Conservation (phyloP, 1,140 invertebrate species). For the Eumeta japonica region DNA sequence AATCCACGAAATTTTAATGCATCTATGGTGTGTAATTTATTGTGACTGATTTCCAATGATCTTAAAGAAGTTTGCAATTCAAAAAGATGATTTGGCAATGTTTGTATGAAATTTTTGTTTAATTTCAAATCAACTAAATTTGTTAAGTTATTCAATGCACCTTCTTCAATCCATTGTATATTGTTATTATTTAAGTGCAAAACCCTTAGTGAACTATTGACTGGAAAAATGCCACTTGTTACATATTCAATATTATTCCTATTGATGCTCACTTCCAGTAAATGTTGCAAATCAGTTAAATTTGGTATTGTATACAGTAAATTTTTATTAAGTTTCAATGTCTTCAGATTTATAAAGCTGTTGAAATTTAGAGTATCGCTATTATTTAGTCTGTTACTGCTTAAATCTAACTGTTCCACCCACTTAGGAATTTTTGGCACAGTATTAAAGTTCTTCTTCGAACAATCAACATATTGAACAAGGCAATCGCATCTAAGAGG, state of each 20-base stretch:
- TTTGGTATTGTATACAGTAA: conserved; percentile 48
- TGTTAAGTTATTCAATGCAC: conserved; percentile 71
- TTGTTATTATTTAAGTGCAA: conserved; percentile 73
- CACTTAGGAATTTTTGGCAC: conserved; percentile 63
- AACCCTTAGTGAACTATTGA: conserved; percentile 52
- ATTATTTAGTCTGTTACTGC: conserved; percentile 39
- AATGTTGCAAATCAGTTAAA: conserved; percentile 39
- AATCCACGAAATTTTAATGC: conserved; percentile 78
- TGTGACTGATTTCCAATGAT: conserved; percentile 80
- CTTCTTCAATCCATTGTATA: conserved; percentile 66
- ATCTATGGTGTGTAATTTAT: conserved; percentile 74
- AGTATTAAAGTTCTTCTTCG: conserved; percentile 57
- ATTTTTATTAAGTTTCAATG: conserved; percentile 59
- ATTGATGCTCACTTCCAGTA: conserved; percentile 58
- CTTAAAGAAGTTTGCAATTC: conserved; percentile 66
- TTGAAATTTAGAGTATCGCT: conserved; percentile 34
- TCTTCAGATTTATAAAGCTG: conserved; percentile 38
- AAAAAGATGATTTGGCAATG: conserved; percentile 72
- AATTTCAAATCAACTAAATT: conserved; percentile 73
- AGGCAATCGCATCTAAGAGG: conserved; percentile 62
- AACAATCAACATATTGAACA: conserved; percentile 61
- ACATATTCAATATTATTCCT: conserved; percentile 67
- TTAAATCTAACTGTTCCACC: conserved; percentile 63
- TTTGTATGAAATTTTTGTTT: conserved; percentile 75
- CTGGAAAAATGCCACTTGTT: conserved; percentile 60